A percentile compares a stretch with the other conserved stretches of the same genome.
These are phyloP conservation scores for Pheosia gnoma DNA, from an alignment of 2,888 invertebrate genomes.

Conservation along the genomic window DNA sequence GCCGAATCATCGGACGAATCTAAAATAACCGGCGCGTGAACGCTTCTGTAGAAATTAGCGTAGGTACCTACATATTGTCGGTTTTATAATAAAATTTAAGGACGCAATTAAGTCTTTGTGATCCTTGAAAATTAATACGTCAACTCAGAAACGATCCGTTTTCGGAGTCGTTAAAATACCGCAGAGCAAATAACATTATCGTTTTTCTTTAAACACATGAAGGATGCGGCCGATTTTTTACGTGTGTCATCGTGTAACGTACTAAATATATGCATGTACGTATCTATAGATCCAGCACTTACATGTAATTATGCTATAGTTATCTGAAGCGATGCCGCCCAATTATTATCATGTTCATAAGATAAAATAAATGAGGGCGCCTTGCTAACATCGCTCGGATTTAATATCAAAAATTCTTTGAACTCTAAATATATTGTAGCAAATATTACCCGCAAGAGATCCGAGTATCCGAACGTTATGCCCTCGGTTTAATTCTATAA, in stretches of 20 bases:
- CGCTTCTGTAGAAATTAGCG: conserved; percentile 47
- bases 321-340: conserved; percentile 35
- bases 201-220: conserved; percentile 47
- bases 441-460: conserved; percentile 52
- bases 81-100: conserved; percentile 78
- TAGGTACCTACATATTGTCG: conserved; percentile 65
- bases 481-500: conserved; percentile 54
- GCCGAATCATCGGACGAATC: conserved; percentile 49
- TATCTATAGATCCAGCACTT: conserved; percentile 1
- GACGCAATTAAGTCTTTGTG: conserved; percentile 72
- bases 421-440: conserved; percentile 53
- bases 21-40: conserved; percentile 56
- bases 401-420: conserved; percentile 59
- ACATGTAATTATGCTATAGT: conserved; percentile 13
- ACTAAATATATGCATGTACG: conserved; percentile 16
- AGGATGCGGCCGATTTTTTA: conserved; percentile 44
- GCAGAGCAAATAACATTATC: conserved; percentile 61
- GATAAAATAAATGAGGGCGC: conserved; percentile 47
- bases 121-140: conserved; percentile 74
- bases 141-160: conserved; percentile 59
- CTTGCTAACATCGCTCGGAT: conserved; percentile 37
- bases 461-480: conserved; percentile 49
- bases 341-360: conserved; percentile 50
- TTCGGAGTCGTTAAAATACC: conserved; percentile 69
- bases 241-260: conserved; percentile 47